Evolutionary conservation across 2,888 invertebrate genomes (phyloP).

Genomic region (Dilophus febrilis): DNA sequence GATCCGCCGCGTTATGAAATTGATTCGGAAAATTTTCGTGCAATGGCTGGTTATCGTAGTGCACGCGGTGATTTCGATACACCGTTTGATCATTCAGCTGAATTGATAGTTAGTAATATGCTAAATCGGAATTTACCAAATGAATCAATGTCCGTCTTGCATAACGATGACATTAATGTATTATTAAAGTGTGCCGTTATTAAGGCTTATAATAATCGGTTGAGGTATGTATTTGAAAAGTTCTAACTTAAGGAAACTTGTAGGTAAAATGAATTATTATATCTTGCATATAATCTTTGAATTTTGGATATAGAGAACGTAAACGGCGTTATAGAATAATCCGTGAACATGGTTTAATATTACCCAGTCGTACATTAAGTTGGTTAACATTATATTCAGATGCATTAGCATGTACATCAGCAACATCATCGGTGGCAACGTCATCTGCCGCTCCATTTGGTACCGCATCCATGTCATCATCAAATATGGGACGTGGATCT

Average conservation of each 20-base stretch:
- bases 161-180: constrained; percentile 36
- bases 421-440: constrained; percentile 15
- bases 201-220: constrained; percentile 56
- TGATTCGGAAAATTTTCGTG: constrained; percentile 36
- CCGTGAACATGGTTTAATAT: constrained; percentile 60
- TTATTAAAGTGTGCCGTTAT: constrained; percentile 52
- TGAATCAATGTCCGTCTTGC: too few species aligned
- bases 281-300: too few species aligned
- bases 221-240: constrained; percentile 36
- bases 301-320: constrained; percentile 54
- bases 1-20: constrained; percentile 53
- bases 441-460: too few species aligned
- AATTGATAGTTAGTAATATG: constrained; percentile 41
- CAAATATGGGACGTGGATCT: too few species aligned
- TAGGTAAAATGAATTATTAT: too few species aligned
- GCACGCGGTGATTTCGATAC: constrained; percentile 72
- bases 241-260: neutral
- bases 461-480: neutral
- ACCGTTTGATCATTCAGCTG: constrained; percentile 70
- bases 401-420: constrained; percentile 33
- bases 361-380: constrained; percentile 47
- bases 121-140: too few species aligned
- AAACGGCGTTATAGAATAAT: constrained; percentile 54
- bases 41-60: constrained; percentile 69
- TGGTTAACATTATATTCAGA: constrained; percentile 53